Evolutionary conservation across 2,797 vertebrate genomes (phyloP).

Genomic region (Falco rusticolus): DNA sequence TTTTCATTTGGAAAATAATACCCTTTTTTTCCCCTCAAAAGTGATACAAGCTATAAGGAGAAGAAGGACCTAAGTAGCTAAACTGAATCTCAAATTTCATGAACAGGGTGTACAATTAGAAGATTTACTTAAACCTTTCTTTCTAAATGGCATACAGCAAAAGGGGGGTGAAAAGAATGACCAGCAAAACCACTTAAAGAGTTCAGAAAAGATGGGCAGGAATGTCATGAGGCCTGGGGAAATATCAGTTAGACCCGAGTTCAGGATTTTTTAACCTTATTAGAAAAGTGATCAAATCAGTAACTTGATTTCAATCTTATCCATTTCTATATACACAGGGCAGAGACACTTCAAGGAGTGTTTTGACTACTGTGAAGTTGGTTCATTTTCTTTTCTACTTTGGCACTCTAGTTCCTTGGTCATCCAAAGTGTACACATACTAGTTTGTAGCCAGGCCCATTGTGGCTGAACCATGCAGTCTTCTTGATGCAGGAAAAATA

Average conservation of each 20-base stretch:
- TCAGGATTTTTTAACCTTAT: not conserved
- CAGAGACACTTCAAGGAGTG: not conserved
- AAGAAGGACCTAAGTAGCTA: not conserved
- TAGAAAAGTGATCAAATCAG: not conserved
- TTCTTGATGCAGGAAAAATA: not conserved
- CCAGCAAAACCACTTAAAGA: not conserved
- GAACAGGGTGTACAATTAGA: not conserved
- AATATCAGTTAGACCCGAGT: not conserved
- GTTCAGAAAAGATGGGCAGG: not conserved
- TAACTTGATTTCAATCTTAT: not conserved
- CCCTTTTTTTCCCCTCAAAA: not conserved
- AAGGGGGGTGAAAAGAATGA: not conserved
- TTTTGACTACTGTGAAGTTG: not conserved
- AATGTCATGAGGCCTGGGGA: not conserved
- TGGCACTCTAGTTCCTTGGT: not conserved
- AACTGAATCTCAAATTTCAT: not conserved
- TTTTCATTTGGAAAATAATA: not conserved
- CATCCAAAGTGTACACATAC: not conserved
- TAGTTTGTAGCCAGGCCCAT: not conserved
- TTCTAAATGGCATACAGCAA: not conserved
- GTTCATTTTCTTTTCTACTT: not conserved
- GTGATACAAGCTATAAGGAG: not conserved
- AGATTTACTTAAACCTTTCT: not conserved
- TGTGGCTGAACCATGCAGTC: not conserved
- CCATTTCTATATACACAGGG: not conserved